Evolutionary conservation across 2,797 vertebrate species (phyloP).

Genomic region (Podargus strigoides): DNA sequence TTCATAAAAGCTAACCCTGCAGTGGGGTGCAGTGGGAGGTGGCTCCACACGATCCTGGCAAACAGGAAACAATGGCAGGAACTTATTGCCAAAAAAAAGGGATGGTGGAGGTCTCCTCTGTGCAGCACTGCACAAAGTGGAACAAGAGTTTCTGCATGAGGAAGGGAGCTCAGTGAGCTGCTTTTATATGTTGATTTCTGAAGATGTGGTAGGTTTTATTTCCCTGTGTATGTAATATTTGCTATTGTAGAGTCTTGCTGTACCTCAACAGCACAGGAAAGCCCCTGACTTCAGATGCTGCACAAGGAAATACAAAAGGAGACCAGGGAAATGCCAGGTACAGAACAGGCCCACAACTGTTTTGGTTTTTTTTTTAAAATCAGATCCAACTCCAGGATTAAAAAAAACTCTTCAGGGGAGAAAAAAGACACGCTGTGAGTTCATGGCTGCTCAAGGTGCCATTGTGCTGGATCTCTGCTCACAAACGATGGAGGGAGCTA

Average conservation of each 20-base stretch:
- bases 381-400: not conserved
- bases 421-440: not conserved
- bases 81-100: not conserved
- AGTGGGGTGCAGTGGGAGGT: not conserved
- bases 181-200: not conserved
- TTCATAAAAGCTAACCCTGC: not conserved
- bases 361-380: not conserved
- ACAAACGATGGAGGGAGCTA: not conserved
- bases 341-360: not conserved
- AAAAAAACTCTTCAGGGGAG: not conserved
- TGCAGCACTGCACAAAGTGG: not conserved
- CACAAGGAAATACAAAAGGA: not conserved
- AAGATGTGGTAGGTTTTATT: not conserved
- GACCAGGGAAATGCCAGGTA: not conserved
- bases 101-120: not conserved
- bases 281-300: not conserved
- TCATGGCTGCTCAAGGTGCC: not conserved
- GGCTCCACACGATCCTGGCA: not conserved
- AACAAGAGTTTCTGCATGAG: not conserved
- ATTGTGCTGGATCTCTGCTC: not conserved
- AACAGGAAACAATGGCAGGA: not conserved
- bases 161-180: not conserved
- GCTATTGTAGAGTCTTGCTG: not conserved
- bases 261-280: not conserved
- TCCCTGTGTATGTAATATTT: not conserved